Evolutionary conservation across 1,140 invertebrate species (phyloP).

Genomic region (Drosophila parabipectinata): DNA sequence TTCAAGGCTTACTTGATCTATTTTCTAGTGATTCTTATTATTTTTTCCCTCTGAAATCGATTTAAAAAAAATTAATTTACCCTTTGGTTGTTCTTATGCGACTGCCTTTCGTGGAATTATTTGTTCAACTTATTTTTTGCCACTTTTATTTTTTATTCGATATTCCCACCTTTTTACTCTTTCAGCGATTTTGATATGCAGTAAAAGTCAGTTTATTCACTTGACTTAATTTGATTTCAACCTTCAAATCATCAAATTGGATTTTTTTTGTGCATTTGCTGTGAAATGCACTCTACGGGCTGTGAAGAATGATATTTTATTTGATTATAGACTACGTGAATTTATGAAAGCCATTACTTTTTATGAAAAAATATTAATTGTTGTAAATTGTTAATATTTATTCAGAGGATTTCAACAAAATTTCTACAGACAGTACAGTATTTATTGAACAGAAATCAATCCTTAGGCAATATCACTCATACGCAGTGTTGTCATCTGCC

Average conservation of each 20-base stretch:
- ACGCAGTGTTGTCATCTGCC: conserved; percentile 13
- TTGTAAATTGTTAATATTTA: neutral
- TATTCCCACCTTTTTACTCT: conserved; percentile 6
- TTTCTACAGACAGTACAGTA: neutral
- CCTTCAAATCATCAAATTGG: conserved; percentile 52
- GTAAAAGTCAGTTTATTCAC: conserved; percentile 78
- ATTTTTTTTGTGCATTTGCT: conserved; percentile 23
- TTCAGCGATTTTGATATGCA: conserved; percentile 44
- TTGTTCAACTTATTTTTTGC: conserved; percentile 31
- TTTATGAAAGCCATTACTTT: neutral
- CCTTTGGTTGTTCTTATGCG: conserved; percentile 1
- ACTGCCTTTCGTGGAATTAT: conserved; percentile 14
- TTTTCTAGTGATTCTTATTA: neutral
- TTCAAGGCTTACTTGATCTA: neutral
- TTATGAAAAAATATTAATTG: neutral
- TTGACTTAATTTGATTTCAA: conserved; percentile 77
- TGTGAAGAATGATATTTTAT: neutral
- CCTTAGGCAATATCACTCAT: conserved; percentile 20
- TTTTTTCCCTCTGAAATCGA: neutral
- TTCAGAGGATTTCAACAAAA: neutral
- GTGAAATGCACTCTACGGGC: neutral
- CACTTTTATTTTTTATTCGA: conserved; percentile 18
- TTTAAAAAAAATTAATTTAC: conserved; percentile 10
- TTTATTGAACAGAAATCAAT: neutral
- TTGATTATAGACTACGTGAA: neutral